phyloP scores from a whole-genome alignment of 2,888 invertebrate species.

The Drosophila bunnanda region DNA sequence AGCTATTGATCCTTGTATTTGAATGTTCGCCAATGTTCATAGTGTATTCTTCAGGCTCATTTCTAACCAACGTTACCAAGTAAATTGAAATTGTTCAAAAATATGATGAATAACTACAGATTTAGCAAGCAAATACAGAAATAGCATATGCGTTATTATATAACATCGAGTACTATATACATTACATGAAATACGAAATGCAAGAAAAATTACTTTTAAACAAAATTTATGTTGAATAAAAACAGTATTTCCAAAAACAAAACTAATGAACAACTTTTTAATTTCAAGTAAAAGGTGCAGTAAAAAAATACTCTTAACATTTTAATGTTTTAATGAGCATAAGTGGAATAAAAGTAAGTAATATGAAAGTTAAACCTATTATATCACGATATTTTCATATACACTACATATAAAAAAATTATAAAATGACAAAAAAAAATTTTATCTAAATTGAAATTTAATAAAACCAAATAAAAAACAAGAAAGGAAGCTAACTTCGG shows the following conservation, averaged over 20 bases:
- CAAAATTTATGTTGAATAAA: slow-evolving; percentile 80
- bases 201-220: slow-evolving; percentile 76
- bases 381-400: too few relatives aligned
- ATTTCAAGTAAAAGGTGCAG: not conserved
- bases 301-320: not conserved
- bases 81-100: slow-evolving; percentile 63
- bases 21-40: slow-evolving; percentile 63
- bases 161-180: slow-evolving; percentile 71
- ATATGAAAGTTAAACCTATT: not conserved
- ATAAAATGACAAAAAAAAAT: too few relatives aligned
- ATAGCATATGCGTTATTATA: slow-evolving; percentile 78
- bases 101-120: slow-evolving; percentile 57
- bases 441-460: too few relatives aligned
- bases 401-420: too few relatives aligned
- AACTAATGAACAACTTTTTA: slow-evolving; percentile 2
- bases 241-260: slow-evolving; percentile 78
- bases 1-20: slow-evolving; percentile 63
- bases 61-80: slow-evolving; percentile 48
- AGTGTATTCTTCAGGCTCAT: slow-evolving; percentile 44
- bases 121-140: slow-evolving; percentile 59
- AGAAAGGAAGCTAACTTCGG: too few relatives aligned
- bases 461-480: too few relatives aligned
- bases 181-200: slow-evolving; percentile 69
- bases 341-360: not conserved
- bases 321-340: not conserved